Evolutionary conservation across 1,140 invertebrate genomes (phyloP).

Genomic region (Delia radicum): DNA sequence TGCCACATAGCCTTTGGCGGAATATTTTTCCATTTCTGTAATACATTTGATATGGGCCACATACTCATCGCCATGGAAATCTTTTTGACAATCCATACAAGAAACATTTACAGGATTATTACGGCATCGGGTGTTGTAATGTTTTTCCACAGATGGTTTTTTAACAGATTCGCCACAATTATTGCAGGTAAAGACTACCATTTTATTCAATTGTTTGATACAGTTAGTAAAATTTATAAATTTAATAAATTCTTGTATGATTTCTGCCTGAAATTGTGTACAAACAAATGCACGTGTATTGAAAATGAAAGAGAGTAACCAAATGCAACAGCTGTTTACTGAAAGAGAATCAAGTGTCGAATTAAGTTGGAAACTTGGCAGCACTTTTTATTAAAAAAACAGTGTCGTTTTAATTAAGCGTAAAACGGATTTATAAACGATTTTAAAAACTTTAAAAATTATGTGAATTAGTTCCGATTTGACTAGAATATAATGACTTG

Average conservation of each 20-base stretch:
- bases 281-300: slow-evolving; percentile 27
- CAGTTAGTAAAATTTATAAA: background rate
- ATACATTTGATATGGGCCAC: slow-evolving; percentile 86
- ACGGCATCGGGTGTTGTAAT: slow-evolving; percentile 74
- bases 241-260: too few relatives aligned
- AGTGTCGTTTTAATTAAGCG: too few relatives aligned
- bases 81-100: slow-evolving; percentile 90
- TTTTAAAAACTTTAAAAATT: too few relatives aligned
- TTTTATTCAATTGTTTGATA: slow-evolving; percentile 48
- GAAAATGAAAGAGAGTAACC: background rate
- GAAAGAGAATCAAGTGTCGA: background rate
- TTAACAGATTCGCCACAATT: slow-evolving; percentile 86
- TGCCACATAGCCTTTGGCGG: slow-evolving; percentile 76
- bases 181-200: slow-evolving; percentile 93
- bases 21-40: slow-evolving; percentile 87
- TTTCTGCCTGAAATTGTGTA: background rate
- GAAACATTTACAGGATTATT: slow-evolving; percentile 63
- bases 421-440: too few relatives aligned
- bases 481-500: too few relatives aligned
- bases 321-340: too few relatives aligned
- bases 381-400: background rate
- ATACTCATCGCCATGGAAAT: slow-evolving; percentile 79
- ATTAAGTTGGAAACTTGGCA: background rate
- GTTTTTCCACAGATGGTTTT: slow-evolving; percentile 89
- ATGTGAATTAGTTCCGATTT: too few relatives aligned